Conservation (phyloP, 2,113 vertebrate genomes). For the Corvus moneduloides region DNA sequence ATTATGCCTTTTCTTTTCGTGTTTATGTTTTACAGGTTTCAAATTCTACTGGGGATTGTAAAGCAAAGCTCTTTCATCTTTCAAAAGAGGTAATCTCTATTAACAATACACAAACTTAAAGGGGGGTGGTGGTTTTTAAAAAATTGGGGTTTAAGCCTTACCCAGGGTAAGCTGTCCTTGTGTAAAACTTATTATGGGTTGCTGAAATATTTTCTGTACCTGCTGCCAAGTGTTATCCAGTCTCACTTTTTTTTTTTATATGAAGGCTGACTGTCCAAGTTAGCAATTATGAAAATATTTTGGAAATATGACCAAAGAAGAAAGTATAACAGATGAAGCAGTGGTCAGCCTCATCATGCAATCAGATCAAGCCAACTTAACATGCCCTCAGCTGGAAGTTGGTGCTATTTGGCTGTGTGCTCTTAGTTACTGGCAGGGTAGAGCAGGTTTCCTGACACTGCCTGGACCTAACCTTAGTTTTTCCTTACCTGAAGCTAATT, state of each 20-base stretch:
- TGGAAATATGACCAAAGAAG: not conserved
- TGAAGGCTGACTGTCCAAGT: not conserved
- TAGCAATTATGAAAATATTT: conserved; percentile 12
- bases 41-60: conserved; percentile 84
- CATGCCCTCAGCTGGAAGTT: not conserved
- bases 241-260: not conserved
- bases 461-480: not conserved
- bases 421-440: not conserved
- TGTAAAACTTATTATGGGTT: conserved; percentile 33
- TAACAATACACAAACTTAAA: not conserved
- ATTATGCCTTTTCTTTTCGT: not conserved
- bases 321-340: not conserved
- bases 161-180: not conserved
- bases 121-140: not conserved
- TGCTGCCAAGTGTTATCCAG: conserved; percentile 30
- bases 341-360: not conserved
- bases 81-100: conserved; percentile 84
- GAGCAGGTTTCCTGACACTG: not conserved
- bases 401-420: not conserved
- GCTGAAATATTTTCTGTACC: conserved; percentile 33
- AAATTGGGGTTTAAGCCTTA: conserved; percentile 9
- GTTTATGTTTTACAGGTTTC: conserved; percentile 80
- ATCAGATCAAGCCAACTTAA: not conserved
- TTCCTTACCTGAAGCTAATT: not conserved
- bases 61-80: conserved; percentile 87